phyloP scores from a whole-genome alignment of 2,797 vertebrate species.

The Toxotes lorentzi region DNA sequence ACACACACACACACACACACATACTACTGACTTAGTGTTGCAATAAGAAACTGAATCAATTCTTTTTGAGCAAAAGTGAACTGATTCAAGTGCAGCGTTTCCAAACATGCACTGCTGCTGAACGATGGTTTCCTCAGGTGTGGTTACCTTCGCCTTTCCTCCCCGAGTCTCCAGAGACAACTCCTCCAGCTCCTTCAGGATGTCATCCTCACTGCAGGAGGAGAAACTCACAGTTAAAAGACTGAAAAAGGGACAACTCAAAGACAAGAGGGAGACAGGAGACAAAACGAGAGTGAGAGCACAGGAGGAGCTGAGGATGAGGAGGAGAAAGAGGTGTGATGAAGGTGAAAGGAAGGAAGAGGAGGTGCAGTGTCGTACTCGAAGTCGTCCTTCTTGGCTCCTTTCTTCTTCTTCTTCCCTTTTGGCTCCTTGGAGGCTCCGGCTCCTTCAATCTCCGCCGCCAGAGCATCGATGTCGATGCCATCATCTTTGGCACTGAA shows the following conservation, averaged over 20 bases:
- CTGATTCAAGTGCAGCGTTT: no score
- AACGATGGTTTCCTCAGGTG: no score
- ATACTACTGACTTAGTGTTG: no score
- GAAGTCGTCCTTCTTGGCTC: conserved; percentile 88
- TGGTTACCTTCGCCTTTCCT: conserved; percentile 82
- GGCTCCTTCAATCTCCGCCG: conserved; percentile 94
- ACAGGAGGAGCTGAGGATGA: not conserved
- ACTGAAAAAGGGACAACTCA: no score
- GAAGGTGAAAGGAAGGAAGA: not conserved
- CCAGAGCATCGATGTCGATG: conserved; percentile 91
- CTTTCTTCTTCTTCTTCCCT: conserved; percentile 91
- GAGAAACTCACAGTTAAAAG: not conserved
- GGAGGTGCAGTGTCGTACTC: conserved; percentile 54
- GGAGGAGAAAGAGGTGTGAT: not conserved
- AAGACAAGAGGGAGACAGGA: not conserved
- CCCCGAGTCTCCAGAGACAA: conserved; percentile 90
- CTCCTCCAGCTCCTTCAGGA: conserved; percentile 96
- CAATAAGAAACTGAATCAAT: no score
- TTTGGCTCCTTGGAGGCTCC: conserved; percentile 91
- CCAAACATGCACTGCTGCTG: no score
- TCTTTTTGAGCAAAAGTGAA: no score
- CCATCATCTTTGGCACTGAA: conserved; percentile 82
- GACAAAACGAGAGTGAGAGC: no score
- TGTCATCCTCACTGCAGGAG: conserved; percentile 92
- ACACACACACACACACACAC: no score